Evolutionary conservation across 2,797 vertebrate species (phyloP), one percentile per base, ranked within the genome.

Genomic region (Emydoidea blandingii): DNA sequence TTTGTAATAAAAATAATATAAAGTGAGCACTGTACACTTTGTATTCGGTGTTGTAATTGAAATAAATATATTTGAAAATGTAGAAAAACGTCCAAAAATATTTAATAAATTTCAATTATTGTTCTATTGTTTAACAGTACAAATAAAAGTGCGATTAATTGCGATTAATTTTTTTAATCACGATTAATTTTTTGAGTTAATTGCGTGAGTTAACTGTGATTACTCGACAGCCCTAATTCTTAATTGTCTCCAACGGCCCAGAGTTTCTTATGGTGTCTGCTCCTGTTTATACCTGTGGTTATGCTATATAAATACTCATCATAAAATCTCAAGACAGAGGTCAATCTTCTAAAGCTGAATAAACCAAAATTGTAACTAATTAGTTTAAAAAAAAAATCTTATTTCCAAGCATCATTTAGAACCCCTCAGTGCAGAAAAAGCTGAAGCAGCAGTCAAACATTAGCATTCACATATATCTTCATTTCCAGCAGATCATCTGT

Each of bases 381-480:
- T 90, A 37, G 21, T 44, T 47, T 44, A 2, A 76, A 54, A 56
- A 54, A 56, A n/a, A 44, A 62, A 62, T 62, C 56, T 83, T 83
- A 83, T 47, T 34, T 56, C 83, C 41, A 79, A 94, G 5, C n/a
- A 52, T 3, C 83, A 80, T 79, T 90, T 81, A 53, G 78, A 87
- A 83, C 31, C 78, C 31, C 34, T 79, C 8, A 12, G 29, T 53
- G 11, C 0, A 0, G 34, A 80, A 92, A 88, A 50, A 44, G 18
- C 11, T 81, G 74, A 74, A 91, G 11, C 4, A 80, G 41, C 4
- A 37, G 52, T 47, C 44, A 54, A 59, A 62, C 23, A 21, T 93
- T 86, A 49, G 4, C 19, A 59, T 14, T 86, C 44, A 81, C 5
- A 52, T 84, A 74, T 54, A 62, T 12, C 14, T 76, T 87, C 41